phyloP scores from a whole-genome alignment of 2,797 vertebrate species.

The Etheostoma perlongum region DNA sequence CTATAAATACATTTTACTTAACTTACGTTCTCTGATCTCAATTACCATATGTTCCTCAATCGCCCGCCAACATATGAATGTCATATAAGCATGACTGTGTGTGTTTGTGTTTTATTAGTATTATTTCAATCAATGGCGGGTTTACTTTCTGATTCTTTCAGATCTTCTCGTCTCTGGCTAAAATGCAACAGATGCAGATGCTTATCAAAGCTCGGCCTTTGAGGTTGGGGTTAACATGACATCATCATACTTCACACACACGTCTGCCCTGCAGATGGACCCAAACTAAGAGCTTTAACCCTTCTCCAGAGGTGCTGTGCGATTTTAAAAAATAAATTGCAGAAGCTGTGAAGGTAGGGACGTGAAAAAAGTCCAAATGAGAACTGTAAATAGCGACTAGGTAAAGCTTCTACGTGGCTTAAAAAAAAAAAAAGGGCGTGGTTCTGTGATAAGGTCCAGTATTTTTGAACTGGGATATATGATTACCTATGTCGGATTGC shows the following conservation, averaged over 20 bases:
- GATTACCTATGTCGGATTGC: no score
- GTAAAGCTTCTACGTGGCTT: conserved; percentile 15
- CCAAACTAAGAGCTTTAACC: conserved; percentile 11
- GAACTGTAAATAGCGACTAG: conserved; percentile 31
- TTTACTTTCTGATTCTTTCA: conserved; percentile 9
- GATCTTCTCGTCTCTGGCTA: not conserved
- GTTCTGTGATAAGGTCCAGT: no score
- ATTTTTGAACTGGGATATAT: no score
- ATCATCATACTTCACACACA: conserved; percentile 36
- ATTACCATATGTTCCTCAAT: not conserved
- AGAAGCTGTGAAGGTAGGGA: conserved; percentile 14
- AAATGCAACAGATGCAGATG: conserved; percentile 31
- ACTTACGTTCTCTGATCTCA: not conserved
- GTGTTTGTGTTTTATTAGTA: not conserved
- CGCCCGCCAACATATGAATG: not conserved
- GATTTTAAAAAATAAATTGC: conserved; percentile 25
- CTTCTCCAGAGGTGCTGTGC: conserved; percentile 20
- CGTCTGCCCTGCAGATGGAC: conserved; percentile 46
- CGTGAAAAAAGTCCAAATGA: conserved; percentile 29
- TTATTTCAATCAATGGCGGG: not conserved
- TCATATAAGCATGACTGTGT: no score
- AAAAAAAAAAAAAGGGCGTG: not conserved
- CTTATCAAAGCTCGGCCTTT: conserved; percentile 32
- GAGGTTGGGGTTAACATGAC: conserved; percentile 36
- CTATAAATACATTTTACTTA: no score